phyloP scores from a whole-genome alignment of 2,113 vertebrate species.

The Sarotherodon lohbergeri region DNA sequence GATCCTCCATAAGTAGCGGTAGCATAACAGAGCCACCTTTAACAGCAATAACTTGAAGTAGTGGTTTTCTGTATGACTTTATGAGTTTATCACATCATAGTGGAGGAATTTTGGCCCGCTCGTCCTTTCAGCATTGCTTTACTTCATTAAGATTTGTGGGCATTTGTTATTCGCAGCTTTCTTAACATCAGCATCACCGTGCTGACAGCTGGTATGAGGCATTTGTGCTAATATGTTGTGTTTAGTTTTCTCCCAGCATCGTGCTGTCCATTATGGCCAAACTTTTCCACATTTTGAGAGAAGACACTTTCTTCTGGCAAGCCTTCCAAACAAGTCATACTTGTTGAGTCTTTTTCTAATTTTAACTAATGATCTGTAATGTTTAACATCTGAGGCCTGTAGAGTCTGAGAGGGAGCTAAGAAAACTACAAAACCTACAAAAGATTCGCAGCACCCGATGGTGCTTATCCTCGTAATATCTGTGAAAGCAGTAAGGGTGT shows the following conservation, averaged over 20 bases:
- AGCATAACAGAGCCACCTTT: background rate
- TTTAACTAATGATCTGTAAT: background rate
- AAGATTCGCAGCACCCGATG: background rate
- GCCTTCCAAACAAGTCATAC: background rate
- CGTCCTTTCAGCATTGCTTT: background rate
- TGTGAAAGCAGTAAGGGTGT: background rate
- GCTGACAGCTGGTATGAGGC: background rate
- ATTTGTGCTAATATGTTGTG: background rate
- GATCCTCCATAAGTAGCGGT: background rate
- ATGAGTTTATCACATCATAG: background rate
- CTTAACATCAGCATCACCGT: background rate
- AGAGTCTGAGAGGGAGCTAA: background rate
- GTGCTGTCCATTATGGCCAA: background rate
- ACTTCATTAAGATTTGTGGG: background rate
- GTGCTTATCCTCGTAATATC: background rate
- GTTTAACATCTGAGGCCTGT: background rate
- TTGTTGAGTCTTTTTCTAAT: background rate
- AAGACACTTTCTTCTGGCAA: background rate
- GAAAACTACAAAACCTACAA: background rate
- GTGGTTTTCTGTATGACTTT: background rate
- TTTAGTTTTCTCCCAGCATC: background rate
- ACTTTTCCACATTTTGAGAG: background rate
- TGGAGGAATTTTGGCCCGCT: background rate
- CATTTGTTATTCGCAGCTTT: background rate
- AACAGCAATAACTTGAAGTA: background rate